Evolutionary conservation across 2,113 vertebrate species (phyloP).

Genomic region (Thalassoma bifasciatum): DNA sequence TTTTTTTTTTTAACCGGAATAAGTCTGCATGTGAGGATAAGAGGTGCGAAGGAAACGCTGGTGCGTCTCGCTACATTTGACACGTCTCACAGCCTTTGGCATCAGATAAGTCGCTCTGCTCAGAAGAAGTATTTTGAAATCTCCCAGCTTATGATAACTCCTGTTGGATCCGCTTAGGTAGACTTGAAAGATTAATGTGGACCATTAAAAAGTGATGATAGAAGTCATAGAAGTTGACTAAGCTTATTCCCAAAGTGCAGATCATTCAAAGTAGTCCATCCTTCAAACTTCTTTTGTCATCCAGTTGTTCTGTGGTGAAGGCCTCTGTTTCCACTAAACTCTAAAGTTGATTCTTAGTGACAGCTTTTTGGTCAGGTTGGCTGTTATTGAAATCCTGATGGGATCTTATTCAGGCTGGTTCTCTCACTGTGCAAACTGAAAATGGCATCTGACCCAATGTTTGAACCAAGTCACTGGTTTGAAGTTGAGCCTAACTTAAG

Average conservation of each 20-base stretch:
- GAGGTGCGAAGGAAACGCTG: constrained; percentile 59
- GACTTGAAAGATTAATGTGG: constrained; percentile 69
- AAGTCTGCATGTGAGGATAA: constrained; percentile 64
- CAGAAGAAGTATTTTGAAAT: constrained; percentile 65
- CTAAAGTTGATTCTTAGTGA: constrained; percentile 1
- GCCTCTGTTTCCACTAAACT: neutral
- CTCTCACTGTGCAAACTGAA: too few relatives aligned
- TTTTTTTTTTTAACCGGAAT: constrained; percentile 33
- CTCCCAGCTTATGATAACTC: constrained; percentile 67
- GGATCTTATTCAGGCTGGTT: too few relatives aligned
- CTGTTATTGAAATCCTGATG: neutral
- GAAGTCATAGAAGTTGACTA: constrained; percentile 51
- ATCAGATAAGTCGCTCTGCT: constrained; percentile 77
- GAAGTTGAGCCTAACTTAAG: too few relatives aligned
- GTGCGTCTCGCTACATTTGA: constrained; percentile 66
- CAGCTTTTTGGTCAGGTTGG: neutral
- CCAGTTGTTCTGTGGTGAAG: constrained; percentile 4
- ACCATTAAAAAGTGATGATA: constrained; percentile 64
- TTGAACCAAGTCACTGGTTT: too few relatives aligned
- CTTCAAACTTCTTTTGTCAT: constrained; percentile 19
- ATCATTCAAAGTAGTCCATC: constrained; percentile 45
- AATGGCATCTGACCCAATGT: too few relatives aligned
- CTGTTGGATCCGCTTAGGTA: constrained; percentile 72
- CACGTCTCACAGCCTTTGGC: constrained; percentile 68
- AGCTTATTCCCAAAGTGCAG: constrained; percentile 21